A percentile compares a stretch with the other conserved stretches of the same genome.
These are phyloP conservation scores for Chrysolina oricalcia DNA, from an alignment of 2,888 invertebrate genomes.

Conservation along the genomic window DNA sequence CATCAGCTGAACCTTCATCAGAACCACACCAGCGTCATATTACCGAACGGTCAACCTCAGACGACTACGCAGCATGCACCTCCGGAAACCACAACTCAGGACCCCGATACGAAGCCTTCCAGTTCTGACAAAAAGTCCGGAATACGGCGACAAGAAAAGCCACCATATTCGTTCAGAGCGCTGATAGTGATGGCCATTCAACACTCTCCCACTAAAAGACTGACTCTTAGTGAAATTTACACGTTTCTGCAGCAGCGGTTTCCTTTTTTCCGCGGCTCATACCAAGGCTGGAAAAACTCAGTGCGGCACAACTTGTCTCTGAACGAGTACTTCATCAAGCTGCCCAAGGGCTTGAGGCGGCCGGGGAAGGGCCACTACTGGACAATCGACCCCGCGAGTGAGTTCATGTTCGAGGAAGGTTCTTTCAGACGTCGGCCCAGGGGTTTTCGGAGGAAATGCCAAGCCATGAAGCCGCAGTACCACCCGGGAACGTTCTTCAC, in stretches of 20 bases:
- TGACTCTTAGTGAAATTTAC: constrained; percentile 97
- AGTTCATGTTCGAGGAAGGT: constrained; percentile 98
- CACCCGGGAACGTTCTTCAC: constrained; percentile 69
- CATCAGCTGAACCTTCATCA: constrained; percentile 71
- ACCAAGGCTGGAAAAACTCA: constrained; percentile 99
- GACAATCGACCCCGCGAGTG: constrained; percentile 97
- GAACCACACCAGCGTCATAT: constrained; percentile 68
- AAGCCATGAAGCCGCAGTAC: constrained; percentile 80
- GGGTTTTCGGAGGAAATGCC: constrained; percentile 94
- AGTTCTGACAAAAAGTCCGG: constrained; percentile 77
- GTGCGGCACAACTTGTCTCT: constrained; percentile 96
- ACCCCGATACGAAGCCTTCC: constrained; percentile 65
- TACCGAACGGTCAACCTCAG: constrained; percentile 59
- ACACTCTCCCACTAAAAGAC: constrained; percentile 90
- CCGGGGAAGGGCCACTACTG: constrained; percentile 99
- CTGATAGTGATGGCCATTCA: constrained; percentile 98
- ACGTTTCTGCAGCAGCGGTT: constrained; percentile 93
- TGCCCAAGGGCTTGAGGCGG: constrained; percentile 92
- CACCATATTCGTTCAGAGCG: constrained; percentile 96
- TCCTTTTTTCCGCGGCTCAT: constrained; percentile 95
- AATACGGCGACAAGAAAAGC: constrained; percentile 92
- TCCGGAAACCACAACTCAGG: constrained; percentile 60
- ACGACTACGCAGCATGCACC: constrained; percentile 52
- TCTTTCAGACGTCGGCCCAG: constrained; percentile 93
- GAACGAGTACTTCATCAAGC: constrained; percentile 98